These are phyloP conservation scores for Eupeodes latifasciatus DNA, from an alignment of 2,888 invertebrate genomes.

Conservation along the genomic window DNA sequence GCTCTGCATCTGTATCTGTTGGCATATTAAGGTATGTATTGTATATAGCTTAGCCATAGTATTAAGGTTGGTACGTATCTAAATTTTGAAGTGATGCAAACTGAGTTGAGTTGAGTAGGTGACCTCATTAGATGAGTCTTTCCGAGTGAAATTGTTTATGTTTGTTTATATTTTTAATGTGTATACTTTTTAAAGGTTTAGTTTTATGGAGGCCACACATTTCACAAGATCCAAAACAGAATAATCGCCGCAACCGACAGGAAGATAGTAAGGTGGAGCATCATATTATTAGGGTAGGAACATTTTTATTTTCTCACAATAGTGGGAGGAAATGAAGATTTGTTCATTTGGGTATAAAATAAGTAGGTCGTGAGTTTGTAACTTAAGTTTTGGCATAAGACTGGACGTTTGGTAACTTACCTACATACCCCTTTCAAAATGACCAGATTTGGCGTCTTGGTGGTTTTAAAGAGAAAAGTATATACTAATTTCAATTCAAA, in stretches of 20 bases:
- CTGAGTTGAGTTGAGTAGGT: conserved; percentile 32
- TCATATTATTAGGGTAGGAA: background rate
- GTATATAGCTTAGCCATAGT: background rate
- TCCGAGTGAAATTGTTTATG: background rate
- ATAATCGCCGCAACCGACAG: background rate
- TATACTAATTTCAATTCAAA: too few relatives aligned
- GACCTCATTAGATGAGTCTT: conserved; percentile 39
- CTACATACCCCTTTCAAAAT: too few relatives aligned
- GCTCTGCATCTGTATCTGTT: too few relatives aligned
- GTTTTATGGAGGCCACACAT: background rate
- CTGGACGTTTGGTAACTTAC: too few relatives aligned
- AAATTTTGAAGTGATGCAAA: conserved; percentile 27
- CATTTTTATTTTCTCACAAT: background rate
- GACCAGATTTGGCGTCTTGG: too few relatives aligned
- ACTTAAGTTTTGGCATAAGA: too few relatives aligned
- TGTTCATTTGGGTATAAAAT: background rate
- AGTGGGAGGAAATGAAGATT: background rate
- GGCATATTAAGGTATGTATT: too few relatives aligned
- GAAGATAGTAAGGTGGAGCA: background rate
- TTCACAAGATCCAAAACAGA: background rate
- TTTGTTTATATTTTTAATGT: background rate
- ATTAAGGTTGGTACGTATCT: background rate
- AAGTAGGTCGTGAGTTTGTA: too few relatives aligned
- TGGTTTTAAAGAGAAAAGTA: too few relatives aligned
- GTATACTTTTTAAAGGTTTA: conserved; percentile 18